Evolutionary conservation across 2,888 invertebrate species (phyloP), one percentile per base, ranked within the genome.

Genomic region (Urechis unicinctus): DNA sequence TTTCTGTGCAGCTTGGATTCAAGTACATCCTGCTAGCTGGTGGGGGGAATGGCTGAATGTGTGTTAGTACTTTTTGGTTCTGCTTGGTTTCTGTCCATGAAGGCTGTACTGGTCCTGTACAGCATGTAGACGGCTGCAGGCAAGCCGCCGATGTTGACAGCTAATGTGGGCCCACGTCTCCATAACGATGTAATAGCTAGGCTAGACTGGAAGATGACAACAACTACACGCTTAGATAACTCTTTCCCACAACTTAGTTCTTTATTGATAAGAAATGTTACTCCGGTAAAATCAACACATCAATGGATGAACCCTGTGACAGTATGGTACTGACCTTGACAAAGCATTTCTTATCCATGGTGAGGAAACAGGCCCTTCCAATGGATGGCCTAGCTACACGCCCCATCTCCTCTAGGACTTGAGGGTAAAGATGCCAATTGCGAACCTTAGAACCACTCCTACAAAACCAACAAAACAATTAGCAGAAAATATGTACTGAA

Each of bases 351-450:
- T 68, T 70, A 57, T 77, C 75, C 47, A 70, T 70, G 1, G 76
- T 75, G 6, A 84, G 72, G 1, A 84, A 63, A 50, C 82, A 80
- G 5, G 81, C 79, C 51, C 83, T 72, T 2, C 83, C 83, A n/a
- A 74, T 74, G 17, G 68, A 68, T n/a, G 69, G 68, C 55, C 70
- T 71, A 24, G 77, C 67, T 1, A 81, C 78, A 62, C 83, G 71
- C 0, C 80, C 82, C 69, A 83, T 73, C 68, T 83, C 83, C 42
- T 68, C 57, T 51, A 84, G 65, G 31, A 80, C 72, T 36, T 70
- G 59, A 42, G 80, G 81, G 63, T 85, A 85, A 44, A 84, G 70
- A 4, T 71, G 66, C 58, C 78, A 70, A 66, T 84, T 84, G 62
- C 81, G 78, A 2, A 63, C 62, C 64, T 77, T 80, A 6, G 77